phyloP scores from a whole-genome alignment of 2,797 vertebrate genomes.

The Tauraco hartlaubi region DNA sequence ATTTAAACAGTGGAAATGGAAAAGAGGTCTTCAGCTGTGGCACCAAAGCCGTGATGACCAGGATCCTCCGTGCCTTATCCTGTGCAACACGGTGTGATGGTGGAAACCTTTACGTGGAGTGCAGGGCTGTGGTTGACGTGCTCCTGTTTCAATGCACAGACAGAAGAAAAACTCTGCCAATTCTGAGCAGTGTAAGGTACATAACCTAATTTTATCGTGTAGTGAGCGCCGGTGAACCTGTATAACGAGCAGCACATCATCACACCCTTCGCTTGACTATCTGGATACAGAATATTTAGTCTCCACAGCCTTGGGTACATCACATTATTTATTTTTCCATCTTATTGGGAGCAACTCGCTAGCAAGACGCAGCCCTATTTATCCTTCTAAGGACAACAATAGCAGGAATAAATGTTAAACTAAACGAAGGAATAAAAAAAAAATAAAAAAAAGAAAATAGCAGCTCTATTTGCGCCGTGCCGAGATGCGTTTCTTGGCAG shows the following conservation, averaged over 20 bases:
- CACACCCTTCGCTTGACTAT: not conserved
- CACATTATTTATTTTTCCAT: slow-evolving; percentile 13
- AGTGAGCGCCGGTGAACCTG: slow-evolving; percentile 28
- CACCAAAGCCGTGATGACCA: not conserved
- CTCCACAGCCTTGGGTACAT: not conserved
- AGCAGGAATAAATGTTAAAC: slow-evolving; percentile 35
- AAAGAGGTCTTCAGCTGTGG: not conserved
- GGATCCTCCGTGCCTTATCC: accelerated
- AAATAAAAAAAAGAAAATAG: not conserved
- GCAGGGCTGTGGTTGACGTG: not conserved
- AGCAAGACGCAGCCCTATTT: not conserved
- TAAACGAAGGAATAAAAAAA: not conserved
- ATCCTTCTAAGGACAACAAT: slow-evolving; percentile 15
- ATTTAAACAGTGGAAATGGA: not conserved
- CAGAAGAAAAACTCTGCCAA: not conserved
- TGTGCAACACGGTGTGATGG: not conserved
- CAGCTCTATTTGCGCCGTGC: slow-evolving; percentile 44
- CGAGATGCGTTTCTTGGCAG: slow-evolving; percentile 47
- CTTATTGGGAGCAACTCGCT: slow-evolving; percentile 19
- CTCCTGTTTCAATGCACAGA: not conserved
- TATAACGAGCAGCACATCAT: not conserved
- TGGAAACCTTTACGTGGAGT: not conserved
- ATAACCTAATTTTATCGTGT: slow-evolving; percentile 30
- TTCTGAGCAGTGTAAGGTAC: not conserved
- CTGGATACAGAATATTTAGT: not conserved